phyloP scores from a whole-genome alignment of 1,140 invertebrate species.

The Callitettix versicolor region DNA sequence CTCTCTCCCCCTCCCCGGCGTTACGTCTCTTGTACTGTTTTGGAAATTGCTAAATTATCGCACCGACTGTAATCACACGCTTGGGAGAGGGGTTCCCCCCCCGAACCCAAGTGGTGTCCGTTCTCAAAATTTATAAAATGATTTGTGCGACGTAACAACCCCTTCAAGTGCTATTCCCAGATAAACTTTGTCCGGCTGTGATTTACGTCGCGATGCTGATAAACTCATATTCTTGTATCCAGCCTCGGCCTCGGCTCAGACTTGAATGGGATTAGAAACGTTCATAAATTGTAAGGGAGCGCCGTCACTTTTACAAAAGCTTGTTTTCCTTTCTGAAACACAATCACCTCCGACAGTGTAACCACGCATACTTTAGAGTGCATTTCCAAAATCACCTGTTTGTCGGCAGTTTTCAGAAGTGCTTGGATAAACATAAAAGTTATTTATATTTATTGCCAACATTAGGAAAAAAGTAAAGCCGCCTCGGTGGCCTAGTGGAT shows the following conservation, averaged over 20 bases:
- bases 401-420: too few species aligned
- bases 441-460: too few species aligned
- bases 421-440: too few species aligned
- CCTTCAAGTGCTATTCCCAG: slow-evolving; percentile 35
- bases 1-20: slow-evolving; percentile 13
- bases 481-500: too few species aligned
- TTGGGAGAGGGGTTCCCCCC: background rate
- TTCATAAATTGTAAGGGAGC: slow-evolving; percentile 35
- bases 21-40: slow-evolving; percentile 7
- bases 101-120: background rate
- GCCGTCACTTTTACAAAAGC: slow-evolving; percentile 21
- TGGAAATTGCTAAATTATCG: too few species aligned
- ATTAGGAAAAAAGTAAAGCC: too few species aligned
- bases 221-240: slow-evolving; percentile 38
- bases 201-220: slow-evolving; percentile 37
- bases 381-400: too few species aligned
- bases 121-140: slow-evolving; percentile 13
- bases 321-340: too few species aligned
- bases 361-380: too few species aligned
- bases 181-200: slow-evolving; percentile 33
- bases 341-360: too few species aligned
- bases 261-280: slow-evolving; percentile 38
- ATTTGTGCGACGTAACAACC: slow-evolving; percentile 5
- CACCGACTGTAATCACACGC: too few species aligned
- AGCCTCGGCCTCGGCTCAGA: slow-evolving; percentile 37